phyloP scores from a whole-genome alignment of 2,888 invertebrate genomes.

The Agonopterix subpropinquella region DNA sequence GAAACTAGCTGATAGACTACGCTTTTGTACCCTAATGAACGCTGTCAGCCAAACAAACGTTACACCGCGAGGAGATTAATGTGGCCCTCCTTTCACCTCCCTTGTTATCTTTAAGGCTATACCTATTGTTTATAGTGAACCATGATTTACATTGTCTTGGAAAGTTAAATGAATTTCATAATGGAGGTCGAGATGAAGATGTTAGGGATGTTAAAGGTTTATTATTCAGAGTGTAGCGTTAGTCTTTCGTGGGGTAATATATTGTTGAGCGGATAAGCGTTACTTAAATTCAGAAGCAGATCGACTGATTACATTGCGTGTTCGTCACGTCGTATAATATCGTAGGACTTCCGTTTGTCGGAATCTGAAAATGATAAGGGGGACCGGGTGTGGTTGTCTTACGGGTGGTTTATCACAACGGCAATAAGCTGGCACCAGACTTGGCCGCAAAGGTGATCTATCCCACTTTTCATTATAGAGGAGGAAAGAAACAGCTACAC shows the following conservation, averaged over 20 bases:
- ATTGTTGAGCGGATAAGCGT: neutral
- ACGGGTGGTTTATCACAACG: too few relatives aligned
- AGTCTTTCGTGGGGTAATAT: neutral
- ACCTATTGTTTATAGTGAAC: constrained; percentile 50
- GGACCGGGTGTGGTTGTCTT: too few relatives aligned
- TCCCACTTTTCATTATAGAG: too few relatives aligned
- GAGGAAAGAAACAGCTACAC: too few relatives aligned
- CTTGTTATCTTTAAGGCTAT: constrained; percentile 51
- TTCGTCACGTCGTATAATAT: too few relatives aligned
- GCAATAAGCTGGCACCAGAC: too few relatives aligned
- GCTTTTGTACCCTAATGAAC: constrained; percentile 66
- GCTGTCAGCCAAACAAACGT: constrained; percentile 62
- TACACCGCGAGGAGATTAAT: constrained; percentile 49
- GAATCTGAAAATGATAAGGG: too few relatives aligned
- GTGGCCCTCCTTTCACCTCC: constrained; percentile 47
- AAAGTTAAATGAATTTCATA: constrained; percentile 17
- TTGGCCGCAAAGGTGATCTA: too few relatives aligned
- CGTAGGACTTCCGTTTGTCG: too few relatives aligned
- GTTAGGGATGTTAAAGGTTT: constrained; percentile 2
- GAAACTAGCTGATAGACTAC: constrained; percentile 62
- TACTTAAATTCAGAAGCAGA: too few relatives aligned
- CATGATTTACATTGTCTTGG: constrained; percentile 36
- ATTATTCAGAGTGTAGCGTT: neutral
- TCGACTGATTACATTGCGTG: too few relatives aligned
- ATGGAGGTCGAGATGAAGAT: constrained; percentile 4